Conservation (phyloP, 2,113 vertebrate genomes). For the Trinectes maculatus region DNA sequence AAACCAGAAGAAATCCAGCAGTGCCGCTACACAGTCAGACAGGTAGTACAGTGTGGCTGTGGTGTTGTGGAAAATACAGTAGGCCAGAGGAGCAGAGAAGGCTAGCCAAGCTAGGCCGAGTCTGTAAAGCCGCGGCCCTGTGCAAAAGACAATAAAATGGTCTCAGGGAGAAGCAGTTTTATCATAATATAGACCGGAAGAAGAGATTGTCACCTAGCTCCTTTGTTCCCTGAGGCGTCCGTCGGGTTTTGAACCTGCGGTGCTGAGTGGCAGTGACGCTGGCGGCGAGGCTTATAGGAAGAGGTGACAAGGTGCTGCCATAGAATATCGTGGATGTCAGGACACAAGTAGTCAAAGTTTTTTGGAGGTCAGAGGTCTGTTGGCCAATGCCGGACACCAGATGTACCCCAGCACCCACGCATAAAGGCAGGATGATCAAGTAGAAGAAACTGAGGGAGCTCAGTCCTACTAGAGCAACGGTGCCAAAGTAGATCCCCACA, state of each 20-base stretch:
- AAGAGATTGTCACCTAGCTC: conserved; percentile 67
- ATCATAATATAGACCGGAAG: not conserved
- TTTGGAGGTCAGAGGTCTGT: conserved; percentile 84
- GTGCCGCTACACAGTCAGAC: conserved; percentile 79
- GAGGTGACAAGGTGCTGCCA: conserved; percentile 83
- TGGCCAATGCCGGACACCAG: conserved; percentile 87
- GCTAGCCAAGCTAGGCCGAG: conserved; percentile 86
- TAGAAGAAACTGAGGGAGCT: conserved; percentile 86
- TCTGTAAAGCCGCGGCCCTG: conserved; percentile 82
- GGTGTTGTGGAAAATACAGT: conserved; percentile 84
- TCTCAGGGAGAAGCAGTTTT: not conserved
- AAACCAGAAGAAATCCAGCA: conserved; percentile 85
- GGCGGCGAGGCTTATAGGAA: conserved; percentile 88
- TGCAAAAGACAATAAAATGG: conserved; percentile 21
- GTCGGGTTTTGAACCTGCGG: conserved; percentile 74
- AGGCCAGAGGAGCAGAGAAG: conserved; percentile 85
- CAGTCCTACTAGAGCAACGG: conserved; percentile 84
- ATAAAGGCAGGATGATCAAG: conserved; percentile 85
- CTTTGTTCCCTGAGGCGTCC: conserved; percentile 16
- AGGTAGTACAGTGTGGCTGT: conserved; percentile 83
- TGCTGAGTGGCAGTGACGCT: conserved; percentile 83
- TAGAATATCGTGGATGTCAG: conserved; percentile 88
- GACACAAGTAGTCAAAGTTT: conserved; percentile 81
- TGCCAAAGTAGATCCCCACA: conserved; percentile 89
- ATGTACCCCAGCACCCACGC: conserved; percentile 87